Base-by-base conservation (phyloP, 2,113 vertebrate species). In the Megaleporinus macrocephalus region DNA sequence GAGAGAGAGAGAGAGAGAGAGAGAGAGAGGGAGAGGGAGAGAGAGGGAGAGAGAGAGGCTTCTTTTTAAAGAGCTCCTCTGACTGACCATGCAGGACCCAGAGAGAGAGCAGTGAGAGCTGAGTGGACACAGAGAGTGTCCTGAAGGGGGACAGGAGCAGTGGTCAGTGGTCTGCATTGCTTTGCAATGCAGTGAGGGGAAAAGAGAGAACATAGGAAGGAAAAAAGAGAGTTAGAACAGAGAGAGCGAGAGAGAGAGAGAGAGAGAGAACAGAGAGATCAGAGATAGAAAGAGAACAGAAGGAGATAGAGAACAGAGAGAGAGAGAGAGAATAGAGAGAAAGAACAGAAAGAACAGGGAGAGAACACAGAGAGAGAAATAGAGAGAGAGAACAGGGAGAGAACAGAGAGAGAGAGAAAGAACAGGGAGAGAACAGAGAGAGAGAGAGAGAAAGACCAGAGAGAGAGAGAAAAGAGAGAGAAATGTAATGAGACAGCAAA, bases 41-140 rank as follows among this genome's bases (percentile, higher is more conserved):
- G 86, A 86, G 59, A 72, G 85, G 81, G 79, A 73, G 33, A 84
- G 59, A 72, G 85, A 82, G 78, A 73, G 30, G 82, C 41, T 44
- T 9, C 10, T 9, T 4, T 1, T 10, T 44, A 44, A 44, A 44
- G 41, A 53, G 57, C 30, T 65, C 13, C 75, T 69, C 33, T 81
- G 80, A 76, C 80, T 81, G 51, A 20, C 72, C 70, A 81, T 44
- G 72, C 80, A 55, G 73, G 51, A 69, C 75, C 88, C 83, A 85
- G 86, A 68, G 70, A 79, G 86, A 86, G 61, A 73, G 79, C 85
- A 73, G 36, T 81, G 84, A 84, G 81, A 33, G 76, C 59, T 78
- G 76, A 74, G 85, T 70, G 57, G 57, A 65, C 76, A 70, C 76
- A 83, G 82, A 53, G 55, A 49, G 30, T n/a, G 15, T 61, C 49